phyloP scores from a whole-genome alignment of 2,797 vertebrate species.

The Masticophis lateralis region DNA sequence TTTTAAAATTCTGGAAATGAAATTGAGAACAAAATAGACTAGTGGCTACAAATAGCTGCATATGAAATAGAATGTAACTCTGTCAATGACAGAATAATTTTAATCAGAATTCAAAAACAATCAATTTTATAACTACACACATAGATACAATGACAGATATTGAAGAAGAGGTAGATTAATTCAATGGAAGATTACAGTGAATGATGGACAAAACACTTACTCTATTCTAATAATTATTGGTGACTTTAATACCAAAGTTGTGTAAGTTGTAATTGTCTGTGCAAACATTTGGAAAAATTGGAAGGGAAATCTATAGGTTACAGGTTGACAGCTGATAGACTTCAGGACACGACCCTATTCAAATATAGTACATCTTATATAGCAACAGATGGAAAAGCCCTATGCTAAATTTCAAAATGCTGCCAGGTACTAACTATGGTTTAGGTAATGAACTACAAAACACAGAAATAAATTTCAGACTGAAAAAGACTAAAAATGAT shows the following conservation, averaged over 20 bases:
- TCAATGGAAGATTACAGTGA: neutral
- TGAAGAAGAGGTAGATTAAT: neutral
- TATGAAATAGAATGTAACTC: neutral
- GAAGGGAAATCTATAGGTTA: neutral
- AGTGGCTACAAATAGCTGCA: neutral
- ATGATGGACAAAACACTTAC: neutral
- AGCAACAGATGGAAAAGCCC: neutral
- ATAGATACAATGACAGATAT: neutral
- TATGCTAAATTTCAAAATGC: neutral
- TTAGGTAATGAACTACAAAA: neutral
- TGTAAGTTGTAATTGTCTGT: too few relatives aligned
- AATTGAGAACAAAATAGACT: neutral
- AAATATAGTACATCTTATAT: neutral
- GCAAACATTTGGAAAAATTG: neutral
- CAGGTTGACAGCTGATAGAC: neutral
- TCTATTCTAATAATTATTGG: neutral
- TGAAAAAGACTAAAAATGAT: neutral
- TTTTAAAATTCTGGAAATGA: neutral
- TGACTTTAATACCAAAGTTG: neutral
- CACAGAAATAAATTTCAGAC: neutral
- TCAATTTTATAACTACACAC: neutral
- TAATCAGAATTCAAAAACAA: neutral
- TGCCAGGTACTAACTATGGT: neutral
- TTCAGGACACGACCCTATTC: neutral
- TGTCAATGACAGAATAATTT: neutral